phyloP scores from a whole-genome alignment of 2,888 invertebrate genomes.

The Crepidodera aurea region DNA sequence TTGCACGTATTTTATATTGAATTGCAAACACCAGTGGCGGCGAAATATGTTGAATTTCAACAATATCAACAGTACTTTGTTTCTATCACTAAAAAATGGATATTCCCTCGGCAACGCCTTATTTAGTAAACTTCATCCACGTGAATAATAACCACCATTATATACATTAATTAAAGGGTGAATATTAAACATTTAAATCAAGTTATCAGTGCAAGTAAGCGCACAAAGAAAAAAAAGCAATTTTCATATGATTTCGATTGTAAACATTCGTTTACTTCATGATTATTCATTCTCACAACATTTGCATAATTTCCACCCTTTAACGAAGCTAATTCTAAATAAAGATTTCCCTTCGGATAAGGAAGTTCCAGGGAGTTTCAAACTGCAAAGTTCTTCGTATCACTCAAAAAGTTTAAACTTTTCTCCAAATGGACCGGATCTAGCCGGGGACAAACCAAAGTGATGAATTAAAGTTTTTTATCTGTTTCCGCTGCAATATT shows the following conservation, averaged over 20 bases:
- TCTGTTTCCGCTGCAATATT: conserved; percentile 34
- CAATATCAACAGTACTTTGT: not conserved
- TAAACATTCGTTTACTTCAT: conserved; percentile 13
- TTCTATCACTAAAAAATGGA: too few species aligned
- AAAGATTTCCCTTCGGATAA: conserved; percentile 6
- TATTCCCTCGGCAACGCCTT: too few species aligned
- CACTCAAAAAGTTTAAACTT: conserved; percentile 14
- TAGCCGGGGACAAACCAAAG: conserved; percentile 35
- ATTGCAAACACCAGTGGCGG: too few species aligned
- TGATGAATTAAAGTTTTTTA: conserved; percentile 53
- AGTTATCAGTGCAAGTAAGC: too few species aligned
- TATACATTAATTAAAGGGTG: too few species aligned
- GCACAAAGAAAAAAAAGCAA: not conserved
- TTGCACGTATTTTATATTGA: too few species aligned
- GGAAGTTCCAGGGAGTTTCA: conserved; percentile 7
- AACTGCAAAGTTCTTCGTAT: conserved; percentile 9
- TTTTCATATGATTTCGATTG: conserved; percentile 8
- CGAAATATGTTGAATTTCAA: too few species aligned
- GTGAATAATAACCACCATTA: too few species aligned
- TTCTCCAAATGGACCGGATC: conserved; percentile 45
- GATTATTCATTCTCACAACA: conserved; percentile 15
- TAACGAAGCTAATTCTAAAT: conserved; percentile 16
- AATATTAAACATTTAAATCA: too few species aligned
- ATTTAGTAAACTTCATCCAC: too few species aligned
- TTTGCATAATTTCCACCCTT: conserved; percentile 18